Evolutionary conservation across 2,113 vertebrate genomes (phyloP).

Genomic region (Sciurus niger): DNA sequence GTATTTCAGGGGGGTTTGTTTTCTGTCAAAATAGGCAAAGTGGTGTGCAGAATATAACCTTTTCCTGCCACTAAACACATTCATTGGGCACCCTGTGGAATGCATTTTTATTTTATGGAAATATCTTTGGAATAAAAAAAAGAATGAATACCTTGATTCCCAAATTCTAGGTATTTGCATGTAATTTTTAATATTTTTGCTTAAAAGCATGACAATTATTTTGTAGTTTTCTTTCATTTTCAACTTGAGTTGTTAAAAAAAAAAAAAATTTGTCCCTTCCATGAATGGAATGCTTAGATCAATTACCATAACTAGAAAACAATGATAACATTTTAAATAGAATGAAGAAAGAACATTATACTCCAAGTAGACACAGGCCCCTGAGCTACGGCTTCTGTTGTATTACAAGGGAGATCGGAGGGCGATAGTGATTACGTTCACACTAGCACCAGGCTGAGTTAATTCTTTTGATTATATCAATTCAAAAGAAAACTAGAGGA

Average conservation of each 20-base stretch:
- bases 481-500: not conserved
- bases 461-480: constrained; percentile 14
- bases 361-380: not conserved
- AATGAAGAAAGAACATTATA: not conserved
- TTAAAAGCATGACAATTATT: not conserved
- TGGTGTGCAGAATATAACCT: not conserved
- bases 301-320: constrained; percentile 25
- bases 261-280: not conserved
- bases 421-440: not conserved
- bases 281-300: not conserved
- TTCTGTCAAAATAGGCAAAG: constrained; percentile 25
- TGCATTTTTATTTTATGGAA: not conserved
- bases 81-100: not conserved
- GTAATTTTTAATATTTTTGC: not conserved
- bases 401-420: not conserved
- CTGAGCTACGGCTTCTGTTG: not conserved
- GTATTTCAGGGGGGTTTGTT: constrained; percentile 17
- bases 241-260: not conserved
- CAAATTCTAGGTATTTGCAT: constrained; percentile 3
- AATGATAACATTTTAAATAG: not conserved
- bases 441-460: not conserved
- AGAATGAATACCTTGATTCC: not conserved
- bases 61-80: not conserved
- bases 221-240: constrained; percentile 15
- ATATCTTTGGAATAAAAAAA: constrained; percentile 48